Evolutionary conservation across 2,888 invertebrate genomes (phyloP).

Genomic region (Bhutanitis thaidina): DNA sequence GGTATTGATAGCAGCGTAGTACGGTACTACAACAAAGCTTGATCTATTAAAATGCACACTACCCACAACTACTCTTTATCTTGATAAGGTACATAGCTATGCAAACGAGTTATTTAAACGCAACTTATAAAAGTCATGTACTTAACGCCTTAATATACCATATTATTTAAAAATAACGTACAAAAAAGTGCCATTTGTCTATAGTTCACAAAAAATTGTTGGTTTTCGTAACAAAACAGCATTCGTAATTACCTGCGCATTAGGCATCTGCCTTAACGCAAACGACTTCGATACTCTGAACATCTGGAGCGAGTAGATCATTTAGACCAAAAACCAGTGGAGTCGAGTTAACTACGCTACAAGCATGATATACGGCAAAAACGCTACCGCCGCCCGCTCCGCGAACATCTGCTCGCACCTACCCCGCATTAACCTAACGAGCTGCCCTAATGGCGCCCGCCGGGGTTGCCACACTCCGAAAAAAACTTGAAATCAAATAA

Average conservation of each 20-base stretch:
- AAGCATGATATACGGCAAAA: slow-evolving; percentile 67
- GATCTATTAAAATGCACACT: too few relatives aligned
- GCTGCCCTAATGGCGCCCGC: slow-evolving; percentile 69
- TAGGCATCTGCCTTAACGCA: slow-evolving; percentile 22
- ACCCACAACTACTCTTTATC: too few relatives aligned
- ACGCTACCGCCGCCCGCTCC: slow-evolving; percentile 44
- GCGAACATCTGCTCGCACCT: slow-evolving; percentile 68
- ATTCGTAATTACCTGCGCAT: slow-evolving; percentile 6
- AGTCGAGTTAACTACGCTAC: slow-evolving; percentile 48
- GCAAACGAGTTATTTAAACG: too few relatives aligned
- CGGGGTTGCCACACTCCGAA: slow-evolving; percentile 52
- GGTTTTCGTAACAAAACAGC: background rate
- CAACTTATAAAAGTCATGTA: too few relatives aligned
- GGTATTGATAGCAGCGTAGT: too few relatives aligned
- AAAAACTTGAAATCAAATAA: slow-evolving; percentile 69
- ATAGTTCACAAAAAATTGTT: too few relatives aligned
- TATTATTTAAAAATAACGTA: too few relatives aligned
- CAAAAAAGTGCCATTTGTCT: too few relatives aligned
- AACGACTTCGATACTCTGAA: slow-evolving; percentile 17
- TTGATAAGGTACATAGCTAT: too few relatives aligned
- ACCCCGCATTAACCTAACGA: slow-evolving; percentile 75
- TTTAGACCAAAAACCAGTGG: slow-evolving; percentile 30
- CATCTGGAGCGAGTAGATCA: slow-evolving; percentile 24
- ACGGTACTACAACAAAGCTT: too few relatives aligned
- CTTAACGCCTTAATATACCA: too few relatives aligned